phyloP scores from a whole-genome alignment of 2,797 vertebrate species.

The Phylloscopus collybita region DNA sequence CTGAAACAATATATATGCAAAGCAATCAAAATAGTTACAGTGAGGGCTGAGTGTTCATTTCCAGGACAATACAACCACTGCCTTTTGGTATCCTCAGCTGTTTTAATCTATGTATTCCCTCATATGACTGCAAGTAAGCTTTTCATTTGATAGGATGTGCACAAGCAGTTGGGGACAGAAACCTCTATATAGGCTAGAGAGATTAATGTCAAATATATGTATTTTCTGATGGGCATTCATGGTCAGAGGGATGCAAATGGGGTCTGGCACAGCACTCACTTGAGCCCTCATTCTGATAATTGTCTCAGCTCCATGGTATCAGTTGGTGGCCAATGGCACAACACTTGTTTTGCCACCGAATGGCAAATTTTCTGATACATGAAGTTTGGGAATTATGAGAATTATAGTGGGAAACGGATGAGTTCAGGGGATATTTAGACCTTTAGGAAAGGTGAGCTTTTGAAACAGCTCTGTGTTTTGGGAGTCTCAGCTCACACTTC shows the following conservation, averaged over 20 bases:
- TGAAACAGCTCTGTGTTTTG: neutral
- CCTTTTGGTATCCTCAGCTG: neutral
- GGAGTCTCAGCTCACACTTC: neutral
- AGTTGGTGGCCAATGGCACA: neutral
- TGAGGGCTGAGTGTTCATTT: neutral
- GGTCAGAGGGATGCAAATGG: neutral
- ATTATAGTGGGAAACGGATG: neutral
- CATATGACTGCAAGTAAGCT: neutral
- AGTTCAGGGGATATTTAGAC: neutral
- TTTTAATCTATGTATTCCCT: neutral
- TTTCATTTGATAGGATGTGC: neutral
- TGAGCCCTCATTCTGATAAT: neutral
- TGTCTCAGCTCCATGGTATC: neutral
- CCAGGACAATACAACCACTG: neutral
- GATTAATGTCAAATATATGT: neutral
- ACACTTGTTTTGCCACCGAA: neutral
- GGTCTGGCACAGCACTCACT: neutral
- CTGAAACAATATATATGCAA: constrained; percentile 42
- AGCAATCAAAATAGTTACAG: neutral
- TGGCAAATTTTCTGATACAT: neutral
- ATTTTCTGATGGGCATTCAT: neutral
- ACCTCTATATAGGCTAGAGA: neutral
- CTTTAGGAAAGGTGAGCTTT: neutral
- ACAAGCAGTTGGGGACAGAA: neutral
- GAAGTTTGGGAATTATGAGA: neutral